A percentile compares a stretch with the other conserved stretches of the same genome.
These are phyloP conservation scores for Aphelenchoides fujianensis DNA, from an alignment of 1,140 invertebrate genomes.

Conservation along the genomic window DNA sequence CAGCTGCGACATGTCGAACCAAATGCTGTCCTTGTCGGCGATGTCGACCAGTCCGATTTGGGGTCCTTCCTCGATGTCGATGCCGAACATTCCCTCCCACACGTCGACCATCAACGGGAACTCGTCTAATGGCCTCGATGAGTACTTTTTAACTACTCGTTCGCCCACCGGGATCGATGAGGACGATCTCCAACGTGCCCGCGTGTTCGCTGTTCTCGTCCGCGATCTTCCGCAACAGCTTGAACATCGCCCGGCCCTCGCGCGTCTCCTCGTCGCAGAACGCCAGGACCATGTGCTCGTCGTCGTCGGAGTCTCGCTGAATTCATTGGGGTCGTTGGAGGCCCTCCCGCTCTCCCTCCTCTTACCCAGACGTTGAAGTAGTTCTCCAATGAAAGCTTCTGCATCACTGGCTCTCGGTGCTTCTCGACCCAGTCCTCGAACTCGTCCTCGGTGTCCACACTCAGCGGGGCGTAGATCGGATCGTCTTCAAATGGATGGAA, in stretches of 20 bases:
- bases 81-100: slow-evolving; percentile 63
- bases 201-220: slow-evolving; percentile 62
- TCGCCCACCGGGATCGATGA: slow-evolving; percentile 57
- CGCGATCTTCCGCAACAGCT: slow-evolving; percentile 57
- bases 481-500: slow-evolving; percentile 61
- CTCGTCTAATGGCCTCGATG: slow-evolving; percentile 50
- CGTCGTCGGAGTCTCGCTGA: slow-evolving; percentile 60
- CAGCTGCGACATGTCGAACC: slow-evolving; percentile 62
- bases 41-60: slow-evolving; percentile 62
- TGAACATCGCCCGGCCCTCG: slow-evolving; percentile 61
- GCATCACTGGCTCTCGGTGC: slow-evolving; percentile 61
- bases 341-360: not conserved
- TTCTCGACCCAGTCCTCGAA: slow-evolving; percentile 63
- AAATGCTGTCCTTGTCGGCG: slow-evolving; percentile 61
- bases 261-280: slow-evolving; percentile 62
- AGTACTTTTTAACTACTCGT: not conserved
- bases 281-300: slow-evolving; percentile 57
- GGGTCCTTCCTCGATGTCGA: slow-evolving; percentile 62
- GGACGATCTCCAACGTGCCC: slow-evolving; percentile 60
- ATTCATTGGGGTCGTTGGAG: too few relatives aligned
- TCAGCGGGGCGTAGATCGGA: slow-evolving; percentile 58
- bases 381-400: slow-evolving; percentile 58
- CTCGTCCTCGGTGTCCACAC: slow-evolving; percentile 61
- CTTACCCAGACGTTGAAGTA: slow-evolving; percentile 63
- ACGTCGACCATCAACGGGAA: slow-evolving; percentile 62